Base-by-base conservation (phyloP, 2,888 invertebrate genomes). In the Heliconius aoede region DNA sequence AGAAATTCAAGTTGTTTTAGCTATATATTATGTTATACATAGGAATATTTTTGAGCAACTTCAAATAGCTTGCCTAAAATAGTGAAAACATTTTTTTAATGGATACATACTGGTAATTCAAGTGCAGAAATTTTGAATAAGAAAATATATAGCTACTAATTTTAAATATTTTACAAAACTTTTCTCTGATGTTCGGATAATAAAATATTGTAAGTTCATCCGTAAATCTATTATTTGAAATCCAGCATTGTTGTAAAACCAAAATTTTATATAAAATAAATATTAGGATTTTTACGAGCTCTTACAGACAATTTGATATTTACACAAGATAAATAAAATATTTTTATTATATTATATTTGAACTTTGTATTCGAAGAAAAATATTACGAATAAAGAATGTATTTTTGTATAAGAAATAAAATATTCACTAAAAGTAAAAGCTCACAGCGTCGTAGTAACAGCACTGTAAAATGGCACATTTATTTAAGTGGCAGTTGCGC, bases 401-500 rank as follows among this genome's bases (percentile, higher is more conserved):
- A n/a, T 58, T 71, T 71, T 30, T 55, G 24, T 71, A 32, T 55
- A 26, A 36, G 28, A 32, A 61, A 61, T 61, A 61, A 40, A 72
- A 72, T 72, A 72, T 72, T 72, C 61, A 72, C 72, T 40, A 72
- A 61, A 72, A 40, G 36, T 60, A 61, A 61, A 61, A 72, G 72
- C 61, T n/a, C 3, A 60, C 24, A 32, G 36, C 71, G 71, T 71
- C 58, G 62, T 64, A 64, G 30, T 73, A 73, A 60, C 26, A 26
- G 73, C 24, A 26, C 28, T 73, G 62, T 62, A 73, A 73, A 64
- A 73, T 64, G 30, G 51, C 51, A 46, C 62, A 73, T 73, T 64
- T 73, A 73, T 73, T 62, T 62, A 73, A 51, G 73, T 73, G 62
- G 62, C 62, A 62, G 62, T 62, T 51, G 73, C n/a, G 30, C 73